Evolutionary conservation across 2,888 invertebrate species (phyloP).

Genomic region (Tetranychus piercei): DNA sequence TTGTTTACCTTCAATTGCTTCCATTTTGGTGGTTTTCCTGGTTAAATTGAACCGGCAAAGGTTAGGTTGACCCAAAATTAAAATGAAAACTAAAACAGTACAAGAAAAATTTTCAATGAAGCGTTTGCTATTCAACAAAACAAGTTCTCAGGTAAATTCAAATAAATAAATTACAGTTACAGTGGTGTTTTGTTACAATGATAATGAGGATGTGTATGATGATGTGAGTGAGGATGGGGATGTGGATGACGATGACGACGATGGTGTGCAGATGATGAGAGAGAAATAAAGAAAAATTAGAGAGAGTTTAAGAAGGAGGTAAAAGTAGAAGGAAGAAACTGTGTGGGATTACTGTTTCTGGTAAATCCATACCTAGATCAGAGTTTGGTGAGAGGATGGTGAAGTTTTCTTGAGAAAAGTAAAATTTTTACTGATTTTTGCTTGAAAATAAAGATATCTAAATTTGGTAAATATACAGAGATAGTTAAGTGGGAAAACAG

Average conservation of each 20-base stretch:
- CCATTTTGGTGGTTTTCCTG: neutral
- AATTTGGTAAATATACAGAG: neutral
- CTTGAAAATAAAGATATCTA: neutral
- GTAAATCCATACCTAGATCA: neutral
- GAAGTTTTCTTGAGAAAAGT: neutral
- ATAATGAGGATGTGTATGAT: neutral
- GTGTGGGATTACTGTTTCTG: neutral
- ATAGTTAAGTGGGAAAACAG: neutral
- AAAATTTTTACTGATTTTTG: neutral
- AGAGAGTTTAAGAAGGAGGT: neutral
- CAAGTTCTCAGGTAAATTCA: neutral
- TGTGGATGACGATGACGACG: neutral
- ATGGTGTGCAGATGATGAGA: neutral
- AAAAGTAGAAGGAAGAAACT: neutral
- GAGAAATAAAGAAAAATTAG: neutral
- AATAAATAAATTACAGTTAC: neutral
- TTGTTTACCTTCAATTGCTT: constrained; percentile 5
- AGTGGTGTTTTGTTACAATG: neutral
- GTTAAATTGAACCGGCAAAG: neutral
- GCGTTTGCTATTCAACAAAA: neutral
- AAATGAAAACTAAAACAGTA: neutral
- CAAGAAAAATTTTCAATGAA: neutral
- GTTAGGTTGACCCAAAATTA: neutral
- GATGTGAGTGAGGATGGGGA: neutral
- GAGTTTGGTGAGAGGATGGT: neutral